Conservation (phyloP, 2,888 invertebrate genomes). For the Panopea generosa region DNA sequence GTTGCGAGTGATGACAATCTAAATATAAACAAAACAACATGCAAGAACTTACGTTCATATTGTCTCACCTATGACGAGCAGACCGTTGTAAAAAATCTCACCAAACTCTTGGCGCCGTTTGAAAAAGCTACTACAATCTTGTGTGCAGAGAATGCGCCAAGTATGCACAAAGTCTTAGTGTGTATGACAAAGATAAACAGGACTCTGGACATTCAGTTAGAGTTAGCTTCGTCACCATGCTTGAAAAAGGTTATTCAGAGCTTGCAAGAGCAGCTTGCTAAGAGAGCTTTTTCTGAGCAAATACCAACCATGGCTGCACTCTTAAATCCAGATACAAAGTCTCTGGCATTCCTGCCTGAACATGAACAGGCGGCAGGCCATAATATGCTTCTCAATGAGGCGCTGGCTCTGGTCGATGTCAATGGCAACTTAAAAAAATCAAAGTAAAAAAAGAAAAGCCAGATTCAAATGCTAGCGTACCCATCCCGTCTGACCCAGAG, state of each 20-base stretch:
- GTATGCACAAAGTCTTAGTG: slow-evolving; percentile 49
- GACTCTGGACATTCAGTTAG: background rate
- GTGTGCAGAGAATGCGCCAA: slow-evolving; percentile 49
- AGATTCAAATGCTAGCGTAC: no score
- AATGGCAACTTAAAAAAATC: slow-evolving; percentile 18
- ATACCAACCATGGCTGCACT: slow-evolving; percentile 38
- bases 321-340: slow-evolving; percentile 44
- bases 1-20: slow-evolving; percentile 33
- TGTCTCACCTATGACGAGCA: slow-evolving; percentile 45
- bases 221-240: background rate
- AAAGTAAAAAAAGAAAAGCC: slow-evolving; percentile 22
- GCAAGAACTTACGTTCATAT: slow-evolving; percentile 16
- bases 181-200: slow-evolving; percentile 24
- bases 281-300: slow-evolving; percentile 35
- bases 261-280: slow-evolving; percentile 28
- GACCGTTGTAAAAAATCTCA: slow-evolving; percentile 31
- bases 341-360: slow-evolving; percentile 24
- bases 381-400: slow-evolving; percentile 30
- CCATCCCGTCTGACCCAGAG: no score
- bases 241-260: slow-evolving; percentile 15
- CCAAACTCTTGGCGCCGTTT: slow-evolving; percentile 41
- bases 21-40: slow-evolving; percentile 22
- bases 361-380: slow-evolving; percentile 14
- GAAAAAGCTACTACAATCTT: slow-evolving; percentile 44
- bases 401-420: slow-evolving; percentile 16